Percentiles rank a stretch among this genome's conserved stretches.
phyloP scores from a whole-genome alignment of 2,113 vertebrate species.

The Tachuris rubrigastra region DNA sequence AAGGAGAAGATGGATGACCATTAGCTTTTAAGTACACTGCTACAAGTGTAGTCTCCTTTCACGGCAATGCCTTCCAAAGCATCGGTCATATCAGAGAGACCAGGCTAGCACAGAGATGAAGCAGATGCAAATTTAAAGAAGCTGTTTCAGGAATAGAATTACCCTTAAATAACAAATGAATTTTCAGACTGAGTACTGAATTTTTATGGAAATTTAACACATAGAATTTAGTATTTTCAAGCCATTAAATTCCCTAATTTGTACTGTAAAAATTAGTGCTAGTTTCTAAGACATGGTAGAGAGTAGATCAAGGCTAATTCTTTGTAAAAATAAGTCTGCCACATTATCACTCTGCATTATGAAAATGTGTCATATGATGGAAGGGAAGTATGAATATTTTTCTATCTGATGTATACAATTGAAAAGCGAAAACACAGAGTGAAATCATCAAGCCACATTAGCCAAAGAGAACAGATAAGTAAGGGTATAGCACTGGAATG shows the following conservation, averaged over 20 bases:
- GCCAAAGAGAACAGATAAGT: slow-evolving; percentile 48
- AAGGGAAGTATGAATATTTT: slow-evolving; percentile 29
- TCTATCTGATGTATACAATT: slow-evolving; percentile 3
- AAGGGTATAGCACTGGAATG: not conserved
- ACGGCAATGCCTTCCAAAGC: not conserved
- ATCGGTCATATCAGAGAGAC: not conserved
- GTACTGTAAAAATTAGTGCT: not conserved
- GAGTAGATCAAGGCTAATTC: not conserved
- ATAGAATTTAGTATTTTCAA: not conserved
- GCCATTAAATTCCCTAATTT: not conserved
- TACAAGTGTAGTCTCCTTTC: not conserved
- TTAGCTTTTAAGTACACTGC: not conserved
- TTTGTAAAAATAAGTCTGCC: not conserved
- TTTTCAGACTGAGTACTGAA: not conserved
- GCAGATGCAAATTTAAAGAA: not conserved
- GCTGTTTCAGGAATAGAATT: not conserved
- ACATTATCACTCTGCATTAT: not conserved
- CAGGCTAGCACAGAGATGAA: not conserved
- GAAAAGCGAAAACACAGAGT: slow-evolving; percentile 49
- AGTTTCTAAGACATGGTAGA: not conserved
- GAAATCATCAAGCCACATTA: slow-evolving; percentile 51
- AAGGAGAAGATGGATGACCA: not conserved
- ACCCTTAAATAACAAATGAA: not conserved
- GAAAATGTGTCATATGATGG: not conserved
- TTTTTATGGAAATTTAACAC: not conserved